phyloP scores from a whole-genome alignment of 1,140 invertebrate species.

The Drosophila triauraria region DNA sequence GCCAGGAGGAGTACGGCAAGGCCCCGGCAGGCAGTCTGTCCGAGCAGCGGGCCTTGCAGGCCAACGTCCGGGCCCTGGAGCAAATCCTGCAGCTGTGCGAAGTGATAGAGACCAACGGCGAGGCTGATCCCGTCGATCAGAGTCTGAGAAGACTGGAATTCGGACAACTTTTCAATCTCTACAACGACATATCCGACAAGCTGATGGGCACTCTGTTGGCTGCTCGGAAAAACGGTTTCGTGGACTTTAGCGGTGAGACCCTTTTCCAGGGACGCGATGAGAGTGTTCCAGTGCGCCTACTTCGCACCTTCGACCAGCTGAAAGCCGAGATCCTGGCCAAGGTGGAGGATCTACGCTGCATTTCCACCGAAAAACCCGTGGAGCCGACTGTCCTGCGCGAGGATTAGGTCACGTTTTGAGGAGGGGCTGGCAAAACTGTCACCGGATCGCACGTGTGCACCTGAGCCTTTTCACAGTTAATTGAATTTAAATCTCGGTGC shows the following conservation, averaged over 20 bases:
- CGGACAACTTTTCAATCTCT: constrained; percentile 54
- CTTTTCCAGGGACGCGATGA: constrained; percentile 70
- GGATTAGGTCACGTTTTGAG: constrained; percentile 14
- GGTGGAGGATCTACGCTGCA: constrained; percentile 48
- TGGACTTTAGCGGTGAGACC: constrained; percentile 60
- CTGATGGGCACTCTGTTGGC: constrained; percentile 60
- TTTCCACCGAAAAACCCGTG: constrained; percentile 16
- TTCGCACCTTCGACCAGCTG: constrained; percentile 41
- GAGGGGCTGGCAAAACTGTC: constrained; percentile 18
- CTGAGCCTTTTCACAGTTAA: constrained; percentile 65
- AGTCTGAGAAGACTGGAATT: constrained; percentile 24
- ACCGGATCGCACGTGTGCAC: constrained; percentile 49
- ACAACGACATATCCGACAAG: constrained; percentile 68
- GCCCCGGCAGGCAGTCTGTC: constrained; percentile 57
- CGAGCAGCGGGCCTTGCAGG: constrained; percentile 48
- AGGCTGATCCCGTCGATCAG: not conserved
- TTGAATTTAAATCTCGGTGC: constrained; percentile 61
- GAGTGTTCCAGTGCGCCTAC: constrained; percentile 24
- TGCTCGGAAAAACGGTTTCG: constrained; percentile 55
- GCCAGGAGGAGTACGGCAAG: constrained; percentile 47
- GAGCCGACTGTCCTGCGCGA: constrained; percentile 28
- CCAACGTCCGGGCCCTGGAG: constrained; percentile 48
- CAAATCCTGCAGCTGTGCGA: constrained; percentile 66
- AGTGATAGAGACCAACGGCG: constrained; percentile 24
- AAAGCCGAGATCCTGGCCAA: constrained; percentile 49